phyloP scores from a whole-genome alignment of 2,888 invertebrate species.

The Phengaris arion region DNA sequence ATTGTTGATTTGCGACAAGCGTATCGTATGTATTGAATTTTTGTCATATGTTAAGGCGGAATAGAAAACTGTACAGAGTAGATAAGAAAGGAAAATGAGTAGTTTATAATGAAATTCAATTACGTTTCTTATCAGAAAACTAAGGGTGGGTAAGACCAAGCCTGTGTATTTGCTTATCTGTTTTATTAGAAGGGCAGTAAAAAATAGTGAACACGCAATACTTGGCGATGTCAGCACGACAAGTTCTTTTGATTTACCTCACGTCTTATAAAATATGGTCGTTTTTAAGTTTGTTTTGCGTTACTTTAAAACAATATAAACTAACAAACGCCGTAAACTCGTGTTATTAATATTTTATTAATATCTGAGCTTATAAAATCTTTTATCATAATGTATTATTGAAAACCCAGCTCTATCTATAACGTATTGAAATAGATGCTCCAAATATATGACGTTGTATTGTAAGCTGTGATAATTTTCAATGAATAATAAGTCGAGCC shows the following conservation, averaged over 20 bases:
- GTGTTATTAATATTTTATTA: neutral
- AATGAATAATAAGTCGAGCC: slow-evolving; percentile 6
- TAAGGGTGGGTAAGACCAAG: slow-evolving; percentile 27
- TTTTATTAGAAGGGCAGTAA: slow-evolving; percentile 28
- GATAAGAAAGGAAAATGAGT: neutral
- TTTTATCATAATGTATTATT: neutral
- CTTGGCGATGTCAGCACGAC: slow-evolving; percentile 15
- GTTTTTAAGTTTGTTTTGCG: no score
- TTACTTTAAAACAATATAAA: no score
- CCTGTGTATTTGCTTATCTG: slow-evolving; percentile 29
- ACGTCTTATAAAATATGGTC: neutral
- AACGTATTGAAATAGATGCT: slow-evolving; percentile 9
- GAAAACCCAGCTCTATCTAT: neutral
- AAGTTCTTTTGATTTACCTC: neutral
- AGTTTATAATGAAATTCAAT: slow-evolving; percentile 25
- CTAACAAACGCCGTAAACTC: neutral
- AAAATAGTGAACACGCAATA: slow-evolving; percentile 29
- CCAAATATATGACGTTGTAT: neutral
- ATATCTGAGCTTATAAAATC: neutral
- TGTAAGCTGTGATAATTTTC: neutral
- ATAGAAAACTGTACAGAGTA: neutral
- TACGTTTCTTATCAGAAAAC: slow-evolving; percentile 27
- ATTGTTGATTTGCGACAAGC: no score
- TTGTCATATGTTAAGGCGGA: neutral
- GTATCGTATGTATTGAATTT: neutral